These are phyloP conservation scores for Threskiornis aethiopicus DNA, from an alignment of 2,797 vertebrate genomes.

Conservation along the genomic window DNA sequence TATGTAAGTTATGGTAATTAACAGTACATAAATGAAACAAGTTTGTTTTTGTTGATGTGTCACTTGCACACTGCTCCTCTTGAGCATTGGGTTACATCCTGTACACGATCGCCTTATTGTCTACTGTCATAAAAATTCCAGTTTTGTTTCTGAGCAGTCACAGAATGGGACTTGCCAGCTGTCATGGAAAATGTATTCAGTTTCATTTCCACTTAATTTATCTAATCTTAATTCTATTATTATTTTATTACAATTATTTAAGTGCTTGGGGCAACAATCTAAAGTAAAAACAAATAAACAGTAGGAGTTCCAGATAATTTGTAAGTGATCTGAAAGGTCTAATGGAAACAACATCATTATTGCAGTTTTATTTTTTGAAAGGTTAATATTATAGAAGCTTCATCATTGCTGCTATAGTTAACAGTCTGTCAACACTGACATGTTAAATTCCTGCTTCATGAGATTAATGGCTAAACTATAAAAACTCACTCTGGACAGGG, in stretches of 20 bases:
- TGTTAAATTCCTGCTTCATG: slow-evolving; percentile 10
- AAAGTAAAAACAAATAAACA: slow-evolving; percentile 88
- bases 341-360: slow-evolving; percentile 85
- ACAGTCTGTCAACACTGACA: not conserved
- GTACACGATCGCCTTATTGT: slow-evolving; percentile 86
- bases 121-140: slow-evolving; percentile 81
- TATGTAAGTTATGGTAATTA: slow-evolving; percentile 84
- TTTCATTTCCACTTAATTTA: slow-evolving; percentile 90
- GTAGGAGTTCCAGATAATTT: slow-evolving; percentile 82
- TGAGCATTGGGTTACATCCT: slow-evolving; percentile 81
- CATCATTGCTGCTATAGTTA: slow-evolving; percentile 5
- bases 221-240: slow-evolving; percentile 86
- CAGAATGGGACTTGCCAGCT: slow-evolving; percentile 85
- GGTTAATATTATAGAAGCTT: slow-evolving; percentile 76
- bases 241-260: slow-evolving; percentile 88
- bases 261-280: slow-evolving; percentile 84
- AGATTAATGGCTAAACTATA: slow-evolving; percentile 20
- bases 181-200: slow-evolving; percentile 85
- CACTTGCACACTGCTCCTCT: slow-evolving; percentile 86
- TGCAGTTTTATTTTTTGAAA: slow-evolving; percentile 80
- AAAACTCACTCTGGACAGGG: not conserved
- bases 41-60: slow-evolving; percentile 89
- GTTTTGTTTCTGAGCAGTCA: slow-evolving; percentile 76
- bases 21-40: slow-evolving; percentile 83
- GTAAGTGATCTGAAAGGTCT: slow-evolving; percentile 80